Evolutionary conservation across 2,113 vertebrate species (phyloP).

Genomic region (Meleagris gallopavo): DNA sequence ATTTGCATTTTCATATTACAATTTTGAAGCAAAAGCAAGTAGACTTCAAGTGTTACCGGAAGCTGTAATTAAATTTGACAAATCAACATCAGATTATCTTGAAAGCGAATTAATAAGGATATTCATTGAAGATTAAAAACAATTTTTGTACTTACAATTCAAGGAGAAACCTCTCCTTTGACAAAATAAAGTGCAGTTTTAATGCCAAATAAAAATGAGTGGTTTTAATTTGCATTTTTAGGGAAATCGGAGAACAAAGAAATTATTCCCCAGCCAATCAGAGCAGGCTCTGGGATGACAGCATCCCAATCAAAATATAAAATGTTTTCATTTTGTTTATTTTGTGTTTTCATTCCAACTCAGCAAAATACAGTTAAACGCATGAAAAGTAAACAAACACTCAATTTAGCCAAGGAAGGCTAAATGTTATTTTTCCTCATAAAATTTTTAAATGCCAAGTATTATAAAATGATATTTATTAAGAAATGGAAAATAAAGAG

Average conservation of each 20-base stretch:
- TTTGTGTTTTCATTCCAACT: conserved; percentile 68
- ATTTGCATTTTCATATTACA: conserved; percentile 99
- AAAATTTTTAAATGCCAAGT: conserved; percentile 27
- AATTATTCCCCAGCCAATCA: conserved; percentile 83
- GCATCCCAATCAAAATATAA: conserved; percentile 80
- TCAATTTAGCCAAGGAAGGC: conserved; percentile 26
- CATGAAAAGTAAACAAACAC: conserved; percentile 66
- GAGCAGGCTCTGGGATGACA: conserved; percentile 77
- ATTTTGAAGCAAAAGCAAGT: conserved; percentile 94
- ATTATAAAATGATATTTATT: background rate
- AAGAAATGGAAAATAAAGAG: background rate
- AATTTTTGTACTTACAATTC: conserved; percentile 85
- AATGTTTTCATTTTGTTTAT: conserved; percentile 79
- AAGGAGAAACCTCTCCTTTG: conserved; percentile 83
- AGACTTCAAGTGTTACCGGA: conserved; percentile 97
- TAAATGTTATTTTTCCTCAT: background rate
- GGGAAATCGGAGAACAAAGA: conserved; percentile 85
- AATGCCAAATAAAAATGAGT: conserved; percentile 84
- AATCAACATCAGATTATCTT: conserved; percentile 99
- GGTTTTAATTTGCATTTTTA: conserved; percentile 84
- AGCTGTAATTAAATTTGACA: conserved; percentile 99
- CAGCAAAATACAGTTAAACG: conserved; percentile 72
- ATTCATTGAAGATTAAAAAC: conserved; percentile 89
- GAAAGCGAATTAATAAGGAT: conserved; percentile 95
- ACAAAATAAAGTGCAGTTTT: conserved; percentile 82